A percentile compares a stretch with the other conserved stretches of the same genome.
phyloP scores from a whole-genome alignment of 2,113 vertebrate genomes.

The Lota lota region DNA sequence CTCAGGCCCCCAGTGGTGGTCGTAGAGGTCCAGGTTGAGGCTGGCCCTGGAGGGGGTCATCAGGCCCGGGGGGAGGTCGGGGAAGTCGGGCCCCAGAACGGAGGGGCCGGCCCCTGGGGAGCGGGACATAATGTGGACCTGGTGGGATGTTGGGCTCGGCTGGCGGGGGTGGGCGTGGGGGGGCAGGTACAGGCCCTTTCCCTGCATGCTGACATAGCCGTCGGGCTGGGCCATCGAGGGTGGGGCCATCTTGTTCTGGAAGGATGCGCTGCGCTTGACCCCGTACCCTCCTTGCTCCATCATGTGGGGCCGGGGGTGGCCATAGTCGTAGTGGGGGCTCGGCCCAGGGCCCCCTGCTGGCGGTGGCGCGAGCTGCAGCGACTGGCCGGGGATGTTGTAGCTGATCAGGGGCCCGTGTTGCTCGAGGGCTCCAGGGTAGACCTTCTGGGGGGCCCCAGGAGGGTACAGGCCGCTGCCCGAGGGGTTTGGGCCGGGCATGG shows the following conservation, averaged over 20 bases:
- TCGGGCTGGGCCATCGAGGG: constrained; percentile 63
- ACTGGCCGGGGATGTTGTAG: constrained; percentile 79
- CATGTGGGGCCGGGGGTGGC: constrained; percentile 78
- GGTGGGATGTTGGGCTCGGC: constrained; percentile 85
- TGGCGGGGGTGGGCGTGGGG: constrained; percentile 86
- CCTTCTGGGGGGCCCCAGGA: constrained; percentile 76
- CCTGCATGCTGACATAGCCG: constrained; percentile 80
- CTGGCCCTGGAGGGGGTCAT: constrained; percentile 86
- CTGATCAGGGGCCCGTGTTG: constrained; percentile 77
- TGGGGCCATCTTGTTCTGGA: constrained; percentile 88
- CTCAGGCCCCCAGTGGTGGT: constrained; percentile 85
- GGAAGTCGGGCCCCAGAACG: constrained; percentile 79
- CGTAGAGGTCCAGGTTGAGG: constrained; percentile 90
- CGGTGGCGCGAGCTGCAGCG: constrained; percentile 79
- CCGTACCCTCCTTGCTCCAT: constrained; percentile 84
- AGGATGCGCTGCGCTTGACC: constrained; percentile 91
- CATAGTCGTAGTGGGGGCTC: constrained; percentile 81
- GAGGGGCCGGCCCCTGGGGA: constrained; percentile 59
- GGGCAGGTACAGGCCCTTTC: constrained; percentile 83
- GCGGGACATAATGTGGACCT: constrained; percentile 83
- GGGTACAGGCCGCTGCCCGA: constrained; percentile 68
- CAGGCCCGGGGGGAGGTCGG: constrained; percentile 81
- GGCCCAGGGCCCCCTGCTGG: constrained; percentile 74
- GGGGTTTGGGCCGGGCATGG: constrained; percentile 66
- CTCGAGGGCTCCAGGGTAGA: constrained; percentile 80